Base-by-base conservation (phyloP, 23 tunicate species). In the Halocynthia aurantium region DNA sequence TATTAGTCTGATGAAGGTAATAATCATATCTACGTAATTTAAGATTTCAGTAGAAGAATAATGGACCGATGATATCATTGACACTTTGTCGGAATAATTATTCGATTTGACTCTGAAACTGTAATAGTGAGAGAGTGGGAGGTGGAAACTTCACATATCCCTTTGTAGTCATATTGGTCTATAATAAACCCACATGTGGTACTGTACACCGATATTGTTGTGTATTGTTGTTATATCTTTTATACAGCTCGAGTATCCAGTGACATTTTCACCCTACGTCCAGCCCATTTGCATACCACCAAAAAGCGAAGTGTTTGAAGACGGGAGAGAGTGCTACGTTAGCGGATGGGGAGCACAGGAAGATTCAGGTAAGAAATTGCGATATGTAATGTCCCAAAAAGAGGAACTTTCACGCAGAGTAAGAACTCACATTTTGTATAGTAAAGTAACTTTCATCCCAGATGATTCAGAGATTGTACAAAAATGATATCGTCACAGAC, bases 281-380 rank as follows among this genome's bases (percentile, higher is more conserved):
- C 87, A 86, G 68, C 92, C 98, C 10, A 82, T 92, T 40, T 92
- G 98, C 67, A 7, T 92, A 13, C 98, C 98, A 13, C 82, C 78
- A 20, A 69, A 52, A 50, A 57, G 68, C 53, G 71, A 67, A 55
- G 69, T 11, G 69, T 92, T 86, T 52, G 57, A 64, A 10, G 78
- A 69, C 15, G 84, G 67, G 5, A 60, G 53, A 7, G 52, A 63
- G 8, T 92, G 98, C 55, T 86, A 58, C 62, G 83, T 92, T 40
- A 92, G 92, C 69, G 98, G 98, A 5, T 92, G 98, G 98, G 98
- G 98, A 7, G 62, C 77, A n/a, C 54, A 55, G 8, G 77, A 72
- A 11, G 18, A 53, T 49, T 20, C 72, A 12, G 82, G 95, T 88
- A 73, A 72, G 83, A 53, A 13, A 13, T 73, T 52, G 40, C 72